Conservation (phyloP, 2,888 invertebrate genomes). For the Brachypterus glaber region DNA sequence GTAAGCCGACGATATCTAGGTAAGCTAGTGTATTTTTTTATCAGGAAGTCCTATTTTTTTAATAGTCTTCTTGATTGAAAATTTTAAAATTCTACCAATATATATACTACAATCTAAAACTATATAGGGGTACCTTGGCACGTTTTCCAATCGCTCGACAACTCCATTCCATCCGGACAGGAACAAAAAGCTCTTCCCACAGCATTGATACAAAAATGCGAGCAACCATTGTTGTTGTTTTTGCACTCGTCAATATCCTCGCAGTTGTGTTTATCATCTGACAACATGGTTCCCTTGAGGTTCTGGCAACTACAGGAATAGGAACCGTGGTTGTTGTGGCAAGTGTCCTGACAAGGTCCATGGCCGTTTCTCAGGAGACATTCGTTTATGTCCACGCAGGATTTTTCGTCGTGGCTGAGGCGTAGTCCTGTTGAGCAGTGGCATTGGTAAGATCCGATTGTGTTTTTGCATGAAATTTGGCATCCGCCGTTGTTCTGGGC, state of each 20-base stretch:
- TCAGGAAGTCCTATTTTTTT: too few species aligned
- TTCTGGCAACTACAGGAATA: constrained; percentile 50
- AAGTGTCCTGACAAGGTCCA: constrained; percentile 53
- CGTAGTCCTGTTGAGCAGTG: constrained; percentile 45
- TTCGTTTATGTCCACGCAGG: constrained; percentile 49
- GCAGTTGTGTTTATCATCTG: constrained; percentile 48
- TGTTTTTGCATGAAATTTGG: constrained; percentile 47
- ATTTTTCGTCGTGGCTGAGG: constrained; percentile 33
- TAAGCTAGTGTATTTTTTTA: too few species aligned
- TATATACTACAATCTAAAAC: too few species aligned
- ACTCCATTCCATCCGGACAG: constrained; percentile 35
- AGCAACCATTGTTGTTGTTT: constrained; percentile 46
- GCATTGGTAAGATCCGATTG: constrained; percentile 49
- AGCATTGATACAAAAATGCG: constrained; percentile 51
- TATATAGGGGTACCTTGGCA: constrained; percentile 29
- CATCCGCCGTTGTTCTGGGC: constrained; percentile 45
- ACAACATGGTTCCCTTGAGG: constrained; percentile 50
- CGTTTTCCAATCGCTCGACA: constrained; percentile 35
- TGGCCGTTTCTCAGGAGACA: constrained; percentile 51
- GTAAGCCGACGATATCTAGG: too few species aligned
- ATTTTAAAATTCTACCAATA: too few species aligned
- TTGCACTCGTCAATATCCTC: constrained; percentile 45
- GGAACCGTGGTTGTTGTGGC: constrained; percentile 47
- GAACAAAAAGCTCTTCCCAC: constrained; percentile 36
- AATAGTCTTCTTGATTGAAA: too few species aligned